Conservation (phyloP, 1,140 invertebrate genomes). For the Apis cerana region DNA sequence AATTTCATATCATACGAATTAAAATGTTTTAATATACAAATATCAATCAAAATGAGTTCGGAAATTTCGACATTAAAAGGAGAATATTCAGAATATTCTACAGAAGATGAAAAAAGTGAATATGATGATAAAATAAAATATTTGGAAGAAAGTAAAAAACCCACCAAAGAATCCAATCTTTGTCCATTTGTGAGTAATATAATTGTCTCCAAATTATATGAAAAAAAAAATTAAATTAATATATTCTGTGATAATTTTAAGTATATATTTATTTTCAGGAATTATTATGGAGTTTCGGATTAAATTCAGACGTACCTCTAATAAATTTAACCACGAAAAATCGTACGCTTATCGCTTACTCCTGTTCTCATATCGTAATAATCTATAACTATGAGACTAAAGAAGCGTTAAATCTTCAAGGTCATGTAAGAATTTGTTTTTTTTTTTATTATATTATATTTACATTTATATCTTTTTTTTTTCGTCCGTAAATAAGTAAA, state of each 20-base stretch:
- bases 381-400: conserved; percentile 81
- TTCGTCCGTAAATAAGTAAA: too few relatives aligned
- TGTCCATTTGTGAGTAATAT: conserved; percentile 50
- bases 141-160: neutral
- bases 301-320: conserved; percentile 79
- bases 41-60: conserved; percentile 28
- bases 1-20: conserved; percentile 10
- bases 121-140: neutral
- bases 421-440: conserved; percentile 80
- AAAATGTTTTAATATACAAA: neutral
- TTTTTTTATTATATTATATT: neutral
- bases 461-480: neutral
- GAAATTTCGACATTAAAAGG: neutral
- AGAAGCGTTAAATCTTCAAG: conserved; percentile 81
- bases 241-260: neutral
- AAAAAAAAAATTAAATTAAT: too few relatives aligned
- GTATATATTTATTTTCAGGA: conserved; percentile 64
- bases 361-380: conserved; percentile 80
- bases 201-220: neutral
- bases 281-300: conserved; percentile 83
- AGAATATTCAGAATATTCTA: neutral
- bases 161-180: conserved; percentile 3
- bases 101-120: neutral
- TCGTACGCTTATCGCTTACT: conserved; percentile 80
- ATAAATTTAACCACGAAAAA: conserved; percentile 81